Evolutionary conservation across 2,888 invertebrate species (phyloP), one percentile per base, ranked within the genome.

Genomic region (Selenia dentaria): DNA sequence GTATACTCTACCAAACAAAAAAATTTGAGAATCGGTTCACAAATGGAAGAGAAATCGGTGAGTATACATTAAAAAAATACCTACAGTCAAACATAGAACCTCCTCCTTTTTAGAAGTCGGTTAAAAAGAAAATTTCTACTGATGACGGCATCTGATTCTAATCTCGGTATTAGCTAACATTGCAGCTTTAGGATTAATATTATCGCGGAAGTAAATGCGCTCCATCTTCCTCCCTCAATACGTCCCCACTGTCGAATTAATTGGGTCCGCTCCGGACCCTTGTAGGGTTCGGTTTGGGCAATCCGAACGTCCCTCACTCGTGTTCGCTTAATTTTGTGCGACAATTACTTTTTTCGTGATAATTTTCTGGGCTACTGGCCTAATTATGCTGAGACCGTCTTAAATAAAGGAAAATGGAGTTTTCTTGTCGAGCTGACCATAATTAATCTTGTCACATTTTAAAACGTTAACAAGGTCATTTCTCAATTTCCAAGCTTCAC

Each of bases 211-310:
- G n/a, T n/a, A n/a, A n/a, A n/a, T n/a, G n/a, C n/a, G n/a, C n/a
- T n/a, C n/a, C n/a, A n/a, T n/a, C n/a, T n/a, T 10, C 1, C 2
- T 16, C 10, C 34, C 54, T 50, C 2, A 28, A n/a, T 59, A 36
- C 51, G 44, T 34, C 43, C 36, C 35, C 26, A 37, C 40, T 47
- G 50, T 50, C 49, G 53, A 62, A 59, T 58, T 62, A 62, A 62
- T 62, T 62, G 62, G 62, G 54, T 57, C 43, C 53, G 46, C 42
- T 49, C 47, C 54, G 52, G 47, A 54, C 60, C 83, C 83, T 78
- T 76, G 77, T 76, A 77, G 62, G 76, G 67, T 67, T 69, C 62
- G 62, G 57, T 77, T 73, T 69, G 69, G 75, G 72, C 74, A 77
- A 79, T 76, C 72, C 70, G 49, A 55, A 61, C 62, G 41, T 41